Evolutionary conservation across 2,888 invertebrate species (phyloP), one percentile per base, ranked within the genome.

Genomic region (Ischnus inquisitorius): DNA sequence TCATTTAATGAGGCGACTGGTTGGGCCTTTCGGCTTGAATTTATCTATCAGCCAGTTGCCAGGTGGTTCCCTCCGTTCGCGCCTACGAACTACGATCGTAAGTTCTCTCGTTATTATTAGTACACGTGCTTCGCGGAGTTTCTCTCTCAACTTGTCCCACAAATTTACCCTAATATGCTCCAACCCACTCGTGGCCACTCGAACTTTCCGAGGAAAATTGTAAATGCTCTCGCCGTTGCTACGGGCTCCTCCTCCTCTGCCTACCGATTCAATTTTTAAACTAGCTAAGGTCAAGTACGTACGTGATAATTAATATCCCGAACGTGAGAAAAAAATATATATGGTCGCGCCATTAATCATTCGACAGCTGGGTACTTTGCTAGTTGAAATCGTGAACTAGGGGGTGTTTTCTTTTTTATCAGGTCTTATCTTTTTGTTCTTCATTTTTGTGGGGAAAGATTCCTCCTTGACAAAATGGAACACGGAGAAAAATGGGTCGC

Each of bases 141-240:
- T 48, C 22, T n/a, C 51, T 39, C 57, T 16, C 48, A 83, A 79
- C 74, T 71, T 68, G 76, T 65, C 51, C 54, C 74, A 68, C 64
- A 74, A 84, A 84, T 84, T 84, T 68, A 77, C 74, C 72, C 51
- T 74, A 74, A 80, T 72, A 57, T 16, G 34, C 68, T 62, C 41
- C n/a, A 14, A 41, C 25, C 25, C 6, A 16, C 48, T 43, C 57
- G 34, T 22, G 41, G 64, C 62, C 12, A 46, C 80, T 77, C 54
- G 46, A 80, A 83, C 72, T 80, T 83, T 74, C 39, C 51, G n/a
- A 10, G 43, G 34, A 80, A 80, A 68, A 80, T 76, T 28, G 39
- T 48, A 69, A 28, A 74, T 48, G 51, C 34, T 65, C 71, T 41
- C 41, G 16, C 28, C 34, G 34, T 34, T 34, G 4, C 34, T 4